Percentiles rank a stretch among this genome's conserved stretches.
phyloP scores from a whole-genome alignment of 2,888 invertebrate species.

The Morpho achilles region DNA sequence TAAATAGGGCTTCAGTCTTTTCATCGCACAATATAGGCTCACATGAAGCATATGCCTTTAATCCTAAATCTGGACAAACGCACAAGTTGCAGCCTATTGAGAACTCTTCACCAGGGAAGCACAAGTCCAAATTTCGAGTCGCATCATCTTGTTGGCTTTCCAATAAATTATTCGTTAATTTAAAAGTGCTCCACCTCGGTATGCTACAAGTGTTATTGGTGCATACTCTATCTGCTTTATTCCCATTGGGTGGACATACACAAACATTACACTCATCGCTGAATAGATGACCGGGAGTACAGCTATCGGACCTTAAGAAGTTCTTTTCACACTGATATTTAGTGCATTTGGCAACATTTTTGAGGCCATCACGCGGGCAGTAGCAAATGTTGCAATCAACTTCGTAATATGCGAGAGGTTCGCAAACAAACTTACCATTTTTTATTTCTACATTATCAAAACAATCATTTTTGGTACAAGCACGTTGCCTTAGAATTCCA shows the following conservation, averaged over 20 bases:
- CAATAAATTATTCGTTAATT: constrained; percentile 44
- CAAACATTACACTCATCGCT: constrained; percentile 67
- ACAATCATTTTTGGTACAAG: constrained; percentile 59
- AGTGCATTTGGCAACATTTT: constrained; percentile 66
- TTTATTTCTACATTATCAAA: constrained; percentile 28
- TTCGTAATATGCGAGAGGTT: constrained; percentile 57
- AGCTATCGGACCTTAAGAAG: constrained; percentile 49
- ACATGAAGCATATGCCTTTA: constrained; percentile 56
- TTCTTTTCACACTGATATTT: constrained; percentile 59
- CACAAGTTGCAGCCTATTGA: constrained; percentile 61
- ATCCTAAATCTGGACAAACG: constrained; percentile 62
- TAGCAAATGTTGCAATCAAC: constrained; percentile 68
- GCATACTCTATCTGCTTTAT: constrained; percentile 53
- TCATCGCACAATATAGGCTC: constrained; percentile 44
- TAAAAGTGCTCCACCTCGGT: constrained; percentile 51
- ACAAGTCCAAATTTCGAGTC: constrained; percentile 48
- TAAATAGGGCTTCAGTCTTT: constrained; percentile 9
- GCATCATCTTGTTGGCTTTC: constrained; percentile 36
- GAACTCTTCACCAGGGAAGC: constrained; percentile 68
- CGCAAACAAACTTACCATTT: constrained; percentile 45
- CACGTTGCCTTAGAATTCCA: constrained; percentile 44
- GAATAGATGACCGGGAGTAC: constrained; percentile 57
- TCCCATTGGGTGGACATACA: constrained; percentile 60
- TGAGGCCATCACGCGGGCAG: constrained; percentile 57
- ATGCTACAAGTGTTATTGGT: constrained; percentile 53